Evolutionary conservation across 2,888 invertebrate genomes (phyloP), one percentile per base, ranked within the genome.

Genomic region (Chrysolina haemoptera): DNA sequence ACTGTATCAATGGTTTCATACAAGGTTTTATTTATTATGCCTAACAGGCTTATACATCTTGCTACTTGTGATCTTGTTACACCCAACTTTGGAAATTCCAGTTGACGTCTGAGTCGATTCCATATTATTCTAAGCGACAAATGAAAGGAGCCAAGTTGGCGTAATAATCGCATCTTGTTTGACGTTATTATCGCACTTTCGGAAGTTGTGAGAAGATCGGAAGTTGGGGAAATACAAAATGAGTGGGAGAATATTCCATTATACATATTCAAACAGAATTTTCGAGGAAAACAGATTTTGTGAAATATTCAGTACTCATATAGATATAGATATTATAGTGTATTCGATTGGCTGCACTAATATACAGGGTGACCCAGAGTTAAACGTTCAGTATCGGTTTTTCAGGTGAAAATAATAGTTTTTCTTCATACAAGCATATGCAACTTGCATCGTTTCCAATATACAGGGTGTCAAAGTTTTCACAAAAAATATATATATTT

Each of bases 21-120:
- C 10, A 16, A 48, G 48, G 2, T 16, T 16, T 16, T 16, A 35
- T 35, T 35, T 8, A 35, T 35, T 6, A 35, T 35, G 8, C 8
- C 35, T 27, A 27, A 35, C 12, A 59, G 18, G 18, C 8, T 59
- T 62, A 27, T 64, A 10, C 12, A 27, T 12, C 66, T 27, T 68
- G 20, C 12, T 12, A 46, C 43, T 59, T 27, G 55, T 50, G 63
- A 43, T 69, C 62, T 62, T 69, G 16, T 63, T 55, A 62, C 46
- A 48, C 48, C 35, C 27, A 69, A 62, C 18, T 20, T 53, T 20
- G 53, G 22, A 5, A 53, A 20, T 53, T 53, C 53, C 22, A 53
- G 53, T 53, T 53, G 53, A 18, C 20, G 53, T 20, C 14, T 20
- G 20, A 53, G 18, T 48, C 16, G 16, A 10, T 53, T 16, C 16